These are phyloP conservation scores for Heliconius melpomene DNA, from an alignment of 1,140 invertebrate species.

Conservation along the genomic window DNA sequence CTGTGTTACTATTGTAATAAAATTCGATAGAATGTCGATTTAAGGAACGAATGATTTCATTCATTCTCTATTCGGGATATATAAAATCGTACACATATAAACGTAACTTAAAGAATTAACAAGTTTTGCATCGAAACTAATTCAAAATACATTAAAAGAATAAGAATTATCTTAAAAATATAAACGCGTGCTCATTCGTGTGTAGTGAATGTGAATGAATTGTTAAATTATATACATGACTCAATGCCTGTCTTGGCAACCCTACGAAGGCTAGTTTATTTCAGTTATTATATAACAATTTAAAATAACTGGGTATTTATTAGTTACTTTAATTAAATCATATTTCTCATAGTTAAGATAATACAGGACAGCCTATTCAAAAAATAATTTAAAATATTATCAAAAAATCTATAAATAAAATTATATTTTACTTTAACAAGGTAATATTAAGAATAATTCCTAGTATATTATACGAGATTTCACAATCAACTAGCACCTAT, in stretches of 20 bases:
- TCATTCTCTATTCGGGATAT: neutral
- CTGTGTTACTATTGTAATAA: neutral
- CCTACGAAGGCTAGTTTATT: neutral
- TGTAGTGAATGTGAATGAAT: slow-evolving; percentile 9
- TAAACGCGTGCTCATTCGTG: slow-evolving; percentile 17
- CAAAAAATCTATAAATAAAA: slow-evolving; percentile 16
- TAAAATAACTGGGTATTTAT: neutral
- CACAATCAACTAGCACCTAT: slow-evolving; percentile 73
- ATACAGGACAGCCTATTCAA: slow-evolving; percentile 9
- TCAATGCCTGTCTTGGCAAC: slow-evolving; percentile 19
- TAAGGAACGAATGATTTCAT: neutral
- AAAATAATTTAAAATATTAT: slow-evolving; percentile 26
- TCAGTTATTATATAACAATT: neutral
- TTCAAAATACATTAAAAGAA: slow-evolving; percentile 13
- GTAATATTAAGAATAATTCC: slow-evolving; percentile 40
- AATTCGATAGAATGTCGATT: neutral
- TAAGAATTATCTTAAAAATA: slow-evolving; percentile 18
- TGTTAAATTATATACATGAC: slow-evolving; percentile 18
- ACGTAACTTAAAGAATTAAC: neutral
- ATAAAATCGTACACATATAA: slow-evolving; percentile 19
- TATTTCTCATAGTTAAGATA: neutral
- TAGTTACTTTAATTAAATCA: neutral
- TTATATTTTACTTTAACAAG: neutral
- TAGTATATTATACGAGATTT: slow-evolving; percentile 64
- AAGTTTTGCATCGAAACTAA: slow-evolving; percentile 7